A percentile compares a stretch with the other conserved stretches of the same genome.
These are phyloP conservation scores for Drosophila teissieri DNA, from an alignment of 1,140 invertebrate genomes.

Conservation along the genomic window DNA sequence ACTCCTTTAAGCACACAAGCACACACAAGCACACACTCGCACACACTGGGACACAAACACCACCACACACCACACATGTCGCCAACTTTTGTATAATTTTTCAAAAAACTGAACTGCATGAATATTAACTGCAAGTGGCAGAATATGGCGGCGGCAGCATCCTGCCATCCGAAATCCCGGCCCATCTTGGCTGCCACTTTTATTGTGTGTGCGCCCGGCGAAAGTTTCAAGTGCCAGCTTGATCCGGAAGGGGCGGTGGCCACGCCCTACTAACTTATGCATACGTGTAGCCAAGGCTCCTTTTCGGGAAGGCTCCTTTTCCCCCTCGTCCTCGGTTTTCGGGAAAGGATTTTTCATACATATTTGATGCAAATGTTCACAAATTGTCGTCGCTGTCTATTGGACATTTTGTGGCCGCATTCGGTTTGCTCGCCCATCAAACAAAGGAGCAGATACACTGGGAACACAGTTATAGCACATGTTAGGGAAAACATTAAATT, in stretches of 20 bases:
- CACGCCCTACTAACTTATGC: slow-evolving; percentile 68
- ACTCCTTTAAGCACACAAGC: slow-evolving; percentile 29
- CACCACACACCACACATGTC: slow-evolving; percentile 58
- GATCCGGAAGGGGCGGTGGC: slow-evolving; percentile 12
- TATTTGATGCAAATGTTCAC: slow-evolving; percentile 64
- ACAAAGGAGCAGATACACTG: slow-evolving; percentile 14
- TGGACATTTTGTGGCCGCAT: slow-evolving; percentile 53
- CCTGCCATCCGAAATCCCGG: slow-evolving; percentile 4
- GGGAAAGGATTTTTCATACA: slow-evolving; percentile 57
- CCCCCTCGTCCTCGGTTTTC: not conserved
- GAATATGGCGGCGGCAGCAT: slow-evolving; percentile 15
- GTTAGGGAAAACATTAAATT: too few species aligned
- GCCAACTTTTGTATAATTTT: slow-evolving; percentile 73
- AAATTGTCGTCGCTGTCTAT: slow-evolving; percentile 67
- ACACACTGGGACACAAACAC: not conserved
- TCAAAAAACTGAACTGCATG: slow-evolving; percentile 80
- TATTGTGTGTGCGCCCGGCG: slow-evolving; percentile 37
- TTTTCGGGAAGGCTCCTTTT: not conserved
- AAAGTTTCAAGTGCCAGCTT: slow-evolving; percentile 65
- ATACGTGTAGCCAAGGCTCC: slow-evolving; percentile 66
- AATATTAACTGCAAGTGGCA: slow-evolving; percentile 79
- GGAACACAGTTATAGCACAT: not conserved
- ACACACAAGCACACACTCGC: not conserved
- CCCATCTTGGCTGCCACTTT: slow-evolving; percentile 55
- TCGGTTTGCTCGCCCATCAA: slow-evolving; percentile 38